A percentile compares a stretch with the other conserved stretches of the same genome.
Conservation (phyloP, 1,140 invertebrate genomes). For the Physella acuta region DNA sequence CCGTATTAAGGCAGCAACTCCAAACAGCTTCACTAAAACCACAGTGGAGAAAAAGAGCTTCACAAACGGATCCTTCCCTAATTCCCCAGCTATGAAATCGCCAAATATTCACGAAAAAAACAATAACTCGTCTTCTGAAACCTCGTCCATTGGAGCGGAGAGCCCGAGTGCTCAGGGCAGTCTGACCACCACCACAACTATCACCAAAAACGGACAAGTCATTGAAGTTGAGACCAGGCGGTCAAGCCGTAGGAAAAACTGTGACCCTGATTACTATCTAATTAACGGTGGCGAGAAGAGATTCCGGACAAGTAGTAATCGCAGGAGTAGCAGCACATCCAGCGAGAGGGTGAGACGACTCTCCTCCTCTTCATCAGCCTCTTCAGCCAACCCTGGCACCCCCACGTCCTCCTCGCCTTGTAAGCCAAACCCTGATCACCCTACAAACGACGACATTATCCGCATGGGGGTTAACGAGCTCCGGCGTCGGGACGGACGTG, state of each 20-base stretch:
- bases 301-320: neutral
- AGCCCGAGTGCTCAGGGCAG: neutral
- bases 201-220: neutral
- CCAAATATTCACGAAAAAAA: too few relatives aligned
- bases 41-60: neutral
- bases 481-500: neutral
- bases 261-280: conserved; percentile 17
- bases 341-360: neutral
- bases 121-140: neutral
- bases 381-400: neutral
- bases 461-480: neutral
- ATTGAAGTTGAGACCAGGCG: conserved; percentile 3
- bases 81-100: too few relatives aligned
- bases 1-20: neutral
- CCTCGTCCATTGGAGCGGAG: neutral
- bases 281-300: conserved; percentile 14
- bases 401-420: neutral
- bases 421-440: neutral
- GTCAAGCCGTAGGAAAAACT: conserved; percentile 5
- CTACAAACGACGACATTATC: neutral
- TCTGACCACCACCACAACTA: neutral
- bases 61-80: neutral
- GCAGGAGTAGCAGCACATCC: conserved; percentile 7
- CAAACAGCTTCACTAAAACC: neutral
- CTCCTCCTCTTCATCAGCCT: conserved; percentile 3